phyloP scores from a whole-genome alignment of 2,113 vertebrate species.

The Phylloscopus trochilus region DNA sequence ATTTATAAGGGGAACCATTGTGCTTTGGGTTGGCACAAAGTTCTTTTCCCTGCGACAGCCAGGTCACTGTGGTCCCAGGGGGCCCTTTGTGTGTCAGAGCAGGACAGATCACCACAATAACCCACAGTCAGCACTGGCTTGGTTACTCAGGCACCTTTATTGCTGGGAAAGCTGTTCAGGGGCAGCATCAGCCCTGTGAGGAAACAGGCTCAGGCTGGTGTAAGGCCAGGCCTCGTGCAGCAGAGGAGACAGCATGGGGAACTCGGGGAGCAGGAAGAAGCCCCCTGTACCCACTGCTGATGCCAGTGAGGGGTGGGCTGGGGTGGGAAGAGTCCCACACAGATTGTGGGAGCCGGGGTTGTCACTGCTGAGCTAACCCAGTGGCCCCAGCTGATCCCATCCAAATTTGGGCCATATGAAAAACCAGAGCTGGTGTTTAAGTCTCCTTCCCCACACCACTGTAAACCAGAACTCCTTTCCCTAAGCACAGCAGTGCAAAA shows the following conservation, averaged over 20 bases:
- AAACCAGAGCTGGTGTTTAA: background rate
- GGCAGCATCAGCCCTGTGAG: background rate
- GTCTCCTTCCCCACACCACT: background rate
- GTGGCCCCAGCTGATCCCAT: background rate
- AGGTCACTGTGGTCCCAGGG: background rate
- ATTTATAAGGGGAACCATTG: background rate
- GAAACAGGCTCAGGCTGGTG: background rate
- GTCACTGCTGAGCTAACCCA: background rate
- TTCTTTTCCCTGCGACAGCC: background rate
- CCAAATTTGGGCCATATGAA: background rate
- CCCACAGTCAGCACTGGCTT: background rate
- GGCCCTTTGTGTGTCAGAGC: background rate
- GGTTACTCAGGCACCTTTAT: constrained; percentile 46
- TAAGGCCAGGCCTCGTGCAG: background rate
- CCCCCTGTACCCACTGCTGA: background rate
- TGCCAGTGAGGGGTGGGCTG: fast-evolving
- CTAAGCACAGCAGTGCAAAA: background rate
- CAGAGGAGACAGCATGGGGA: background rate
- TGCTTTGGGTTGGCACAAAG: background rate
- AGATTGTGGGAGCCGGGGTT: background rate
- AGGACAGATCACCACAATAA: constrained; percentile 15
- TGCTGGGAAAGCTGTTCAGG: constrained; percentile 26
- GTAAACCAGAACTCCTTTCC: background rate
- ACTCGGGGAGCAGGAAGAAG: fast-evolving
- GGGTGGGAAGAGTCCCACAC: background rate